These are phyloP conservation scores for Polypedilum vanderplanki DNA, from an alignment of 1,140 invertebrate species.

Conservation along the genomic window DNA sequence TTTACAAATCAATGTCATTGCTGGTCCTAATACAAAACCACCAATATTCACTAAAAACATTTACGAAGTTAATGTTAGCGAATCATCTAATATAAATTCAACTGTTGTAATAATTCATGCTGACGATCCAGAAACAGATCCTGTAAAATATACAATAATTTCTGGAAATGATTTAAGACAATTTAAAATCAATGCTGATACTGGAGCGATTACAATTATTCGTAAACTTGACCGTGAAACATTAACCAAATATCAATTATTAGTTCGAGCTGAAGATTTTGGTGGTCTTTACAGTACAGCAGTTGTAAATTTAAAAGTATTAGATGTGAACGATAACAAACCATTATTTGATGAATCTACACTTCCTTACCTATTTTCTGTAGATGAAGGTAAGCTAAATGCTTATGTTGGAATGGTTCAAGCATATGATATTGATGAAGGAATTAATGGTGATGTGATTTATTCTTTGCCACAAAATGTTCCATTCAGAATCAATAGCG, in stretches of 20 bases:
- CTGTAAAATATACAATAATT: constrained; percentile 73
- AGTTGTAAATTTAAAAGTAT: constrained; percentile 79
- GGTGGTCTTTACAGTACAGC: constrained; percentile 73
- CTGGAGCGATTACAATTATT: constrained; percentile 74
- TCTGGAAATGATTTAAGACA: constrained; percentile 79
- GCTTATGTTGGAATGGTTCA: constrained; percentile 69
- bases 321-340: constrained; percentile 86
- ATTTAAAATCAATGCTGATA: constrained; percentile 74
- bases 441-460: constrained; percentile 49
- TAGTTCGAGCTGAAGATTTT: constrained; percentile 77
- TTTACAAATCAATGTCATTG: not conserved
- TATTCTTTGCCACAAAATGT: constrained; percentile 63
- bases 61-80: constrained; percentile 73
- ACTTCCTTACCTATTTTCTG: constrained; percentile 68
- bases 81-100: constrained; percentile 71
- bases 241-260: constrained; percentile 73
- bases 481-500: constrained; percentile 64
- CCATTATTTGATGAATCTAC: constrained; percentile 65
- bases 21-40: constrained; percentile 70
- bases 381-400: constrained; percentile 68
- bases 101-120: constrained; percentile 65
- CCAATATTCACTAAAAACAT: constrained; percentile 67
- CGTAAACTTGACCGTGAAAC: constrained; percentile 78
- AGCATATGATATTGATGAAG: constrained; percentile 75
- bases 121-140: constrained; percentile 80